Base-by-base conservation (phyloP, 1,140 invertebrate genomes). In the Drosophila mojavensis region DNA sequence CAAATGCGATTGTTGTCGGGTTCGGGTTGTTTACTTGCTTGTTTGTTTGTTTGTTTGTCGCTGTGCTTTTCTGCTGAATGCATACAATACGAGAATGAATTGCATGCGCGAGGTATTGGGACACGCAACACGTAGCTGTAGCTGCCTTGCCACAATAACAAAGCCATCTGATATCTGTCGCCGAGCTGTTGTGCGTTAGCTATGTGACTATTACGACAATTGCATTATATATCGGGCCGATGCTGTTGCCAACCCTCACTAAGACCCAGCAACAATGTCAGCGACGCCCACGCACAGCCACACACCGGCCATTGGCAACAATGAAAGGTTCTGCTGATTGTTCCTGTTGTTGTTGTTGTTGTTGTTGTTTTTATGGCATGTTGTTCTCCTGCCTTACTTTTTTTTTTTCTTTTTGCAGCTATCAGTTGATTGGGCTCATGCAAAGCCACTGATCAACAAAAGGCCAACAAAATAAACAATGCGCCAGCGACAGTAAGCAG, bases 201-300 rank as follows among this genome's bases (percentile, higher is more conserved):
- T 64, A 55, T 56, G 53, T 55, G 63, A 65, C 53, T 55, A 56
- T 56, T 56, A 51, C 55, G 63, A 65, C 53, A 65, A 65, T 47
- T 56, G 53, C 63, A 56, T 56, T 56, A 56, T 45, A 26, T 33
- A 33, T 54, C 36, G 50, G 13, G 11, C 20, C 13, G n/a, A 53
- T 43, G 10, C 36, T 17, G 39, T 30, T 58, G 9, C 33, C 10
- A 39, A 45, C 62, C 39, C 50, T 50, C 62, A 43, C 11, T 39
- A 11, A 39, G 10, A 24, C 1, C 36, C 11, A 11, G 36, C 4
- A 15, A 43, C 26, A 64, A 58, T 58, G 39, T 45, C 26, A 17
- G 17, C 47, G 28, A 5, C 5, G 47, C 48, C 28, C 62, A 53
- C 50, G 11, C 50, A 43, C 26, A 28, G n/a, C 11, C 43, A 7